Base-by-base conservation (phyloP, 2,113 vertebrate genomes). In the Amphiprion percula region DNA sequence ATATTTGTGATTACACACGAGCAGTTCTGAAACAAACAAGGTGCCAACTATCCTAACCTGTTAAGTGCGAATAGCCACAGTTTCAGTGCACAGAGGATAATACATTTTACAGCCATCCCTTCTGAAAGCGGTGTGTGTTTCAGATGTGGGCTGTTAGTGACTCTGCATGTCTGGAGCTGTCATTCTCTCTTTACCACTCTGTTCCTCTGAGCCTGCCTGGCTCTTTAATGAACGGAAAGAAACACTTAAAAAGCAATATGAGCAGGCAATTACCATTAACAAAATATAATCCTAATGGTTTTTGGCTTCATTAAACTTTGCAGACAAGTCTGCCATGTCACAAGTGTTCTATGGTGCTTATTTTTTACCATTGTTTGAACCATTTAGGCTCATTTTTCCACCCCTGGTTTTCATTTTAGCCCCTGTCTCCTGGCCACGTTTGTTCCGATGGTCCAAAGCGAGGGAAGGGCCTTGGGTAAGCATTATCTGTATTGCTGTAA, bases 401-500 rank as follows among this genome's bases (percentile, higher is more conserved):
- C 2, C 56, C 23, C 37, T 63, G 14, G 70, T 58, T 41, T 76
- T 65, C 30, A 30, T 59, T 83, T 59, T 8, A 37, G 26, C 55
- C 23, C 2, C 0, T 2, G 24, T 28, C 0, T 82, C n/a, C 23
- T 23, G 60, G 60, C 64, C 26, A 69, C 24, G 24, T 50, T 69
- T 60, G 55, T n/a, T 72, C 47, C 60, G 66, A 58, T 14, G 23
- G 33, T 69, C 67, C 37, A 56, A 28, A 59, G 59, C 53, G 14
- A 24, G 30, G 55, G 54, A 77, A 83, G 30, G 30, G 52, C 74
- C 85, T 86, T 79, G 49, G 64, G 66, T 87, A 85, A 89, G 89
- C 90, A 86, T 84, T 88, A 90, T 90, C 87, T 84, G 82, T 72
- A 80, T 73, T 91, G 84, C 76, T 85, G 74, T 84, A 70, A 85